Evolutionary conservation across 2,797 vertebrate species (phyloP).

Genomic region (Pangasius mekongensis): DNA sequence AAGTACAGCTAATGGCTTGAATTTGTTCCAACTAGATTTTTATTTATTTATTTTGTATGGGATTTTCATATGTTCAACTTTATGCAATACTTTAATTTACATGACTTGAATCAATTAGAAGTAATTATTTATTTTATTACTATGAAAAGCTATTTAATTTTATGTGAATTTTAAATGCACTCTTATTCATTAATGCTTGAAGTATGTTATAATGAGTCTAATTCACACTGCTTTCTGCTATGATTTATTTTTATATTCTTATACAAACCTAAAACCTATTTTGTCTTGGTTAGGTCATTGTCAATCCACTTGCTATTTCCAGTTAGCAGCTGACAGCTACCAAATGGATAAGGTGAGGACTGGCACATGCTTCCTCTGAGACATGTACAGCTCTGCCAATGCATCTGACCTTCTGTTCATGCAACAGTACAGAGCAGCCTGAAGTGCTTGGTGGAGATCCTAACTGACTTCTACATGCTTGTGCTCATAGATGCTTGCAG

Average conservation of each 20-base stretch:
- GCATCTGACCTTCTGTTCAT: background rate
- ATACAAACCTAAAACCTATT: background rate
- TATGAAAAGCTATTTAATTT: background rate
- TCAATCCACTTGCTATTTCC: background rate
- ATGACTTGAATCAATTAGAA: background rate
- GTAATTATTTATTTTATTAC: background rate
- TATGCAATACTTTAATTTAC: background rate
- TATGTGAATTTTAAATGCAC: background rate
- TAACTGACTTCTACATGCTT: background rate
- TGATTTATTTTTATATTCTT: background rate
- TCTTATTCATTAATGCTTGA: background rate
- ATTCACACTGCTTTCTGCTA: background rate
- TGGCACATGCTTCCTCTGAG: background rate
- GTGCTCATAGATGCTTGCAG: background rate
- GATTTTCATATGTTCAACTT: background rate
- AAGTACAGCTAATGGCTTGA: background rate
- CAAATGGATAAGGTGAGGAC: background rate
- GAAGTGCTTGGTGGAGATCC: background rate
- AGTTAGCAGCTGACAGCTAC: background rate
- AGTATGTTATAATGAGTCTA: background rate
- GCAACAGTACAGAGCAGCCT: background rate
- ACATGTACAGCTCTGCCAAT: background rate
- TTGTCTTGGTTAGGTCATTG: background rate
- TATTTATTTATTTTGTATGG: background rate
- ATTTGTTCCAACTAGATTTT: background rate